Percentiles rank a stretch among this genome's conserved stretches.
These are phyloP conservation scores for Sphaerodactylus townsendi DNA, from an alignment of 2,113 vertebrate genomes.

Conservation along the genomic window DNA sequence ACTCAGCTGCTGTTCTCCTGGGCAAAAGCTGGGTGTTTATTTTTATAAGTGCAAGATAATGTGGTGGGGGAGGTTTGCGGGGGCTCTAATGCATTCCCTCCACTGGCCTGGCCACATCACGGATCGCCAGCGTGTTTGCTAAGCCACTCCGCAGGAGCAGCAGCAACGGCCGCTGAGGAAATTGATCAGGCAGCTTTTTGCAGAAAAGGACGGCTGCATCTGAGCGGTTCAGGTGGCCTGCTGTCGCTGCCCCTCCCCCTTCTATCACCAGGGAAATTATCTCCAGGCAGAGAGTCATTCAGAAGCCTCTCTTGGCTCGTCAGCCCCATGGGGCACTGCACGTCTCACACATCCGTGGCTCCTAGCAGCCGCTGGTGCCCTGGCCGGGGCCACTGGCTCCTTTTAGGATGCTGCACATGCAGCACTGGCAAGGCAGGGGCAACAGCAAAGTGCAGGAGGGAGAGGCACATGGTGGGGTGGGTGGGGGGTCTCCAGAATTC, in stretches of 20 bases:
- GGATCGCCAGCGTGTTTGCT: not conserved
- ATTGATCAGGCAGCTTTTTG: not conserved
- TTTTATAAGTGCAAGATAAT: constrained; percentile 16
- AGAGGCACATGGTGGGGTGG: no score
- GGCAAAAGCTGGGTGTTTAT: constrained; percentile 27
- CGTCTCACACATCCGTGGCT: not conserved
- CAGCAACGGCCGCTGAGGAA: not conserved
- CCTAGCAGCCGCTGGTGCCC: not conserved
- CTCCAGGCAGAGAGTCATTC: not conserved
- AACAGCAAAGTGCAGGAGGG: no score
- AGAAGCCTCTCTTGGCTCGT: not conserved
- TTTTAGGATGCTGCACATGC: not conserved
- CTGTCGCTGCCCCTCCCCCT: not conserved
- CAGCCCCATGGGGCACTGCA: not conserved
- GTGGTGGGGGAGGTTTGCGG: not conserved
- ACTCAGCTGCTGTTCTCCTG: not conserved
- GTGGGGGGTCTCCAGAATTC: not conserved
- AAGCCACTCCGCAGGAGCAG: not conserved
- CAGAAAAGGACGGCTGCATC: not conserved
- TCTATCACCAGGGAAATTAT: not conserved
- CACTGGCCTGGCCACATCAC: not conserved
- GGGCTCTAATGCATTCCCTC: not conserved
- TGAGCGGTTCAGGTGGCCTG: not conserved
- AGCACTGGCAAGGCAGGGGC: no score
- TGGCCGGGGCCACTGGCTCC: not conserved